Evolutionary conservation across 2,888 invertebrate species (phyloP).

Genomic region (Oeneis ivallda): DNA sequence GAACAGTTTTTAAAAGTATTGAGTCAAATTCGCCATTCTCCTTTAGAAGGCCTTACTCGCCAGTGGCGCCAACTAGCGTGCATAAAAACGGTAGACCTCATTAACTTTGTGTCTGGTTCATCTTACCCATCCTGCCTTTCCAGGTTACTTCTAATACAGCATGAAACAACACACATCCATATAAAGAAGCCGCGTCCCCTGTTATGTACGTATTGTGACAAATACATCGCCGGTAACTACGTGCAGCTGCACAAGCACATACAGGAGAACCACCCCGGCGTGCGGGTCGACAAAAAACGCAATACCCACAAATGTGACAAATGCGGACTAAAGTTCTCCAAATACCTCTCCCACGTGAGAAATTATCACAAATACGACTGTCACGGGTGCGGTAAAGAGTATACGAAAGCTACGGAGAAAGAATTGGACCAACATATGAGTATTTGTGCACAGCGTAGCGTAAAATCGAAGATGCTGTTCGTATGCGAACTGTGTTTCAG

Average conservation of each 20-base stretch:
- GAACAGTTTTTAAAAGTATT: no score
- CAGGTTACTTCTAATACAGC: conserved; percentile 38
- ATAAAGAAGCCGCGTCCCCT: conserved; percentile 20
- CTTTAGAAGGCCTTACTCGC: no score
- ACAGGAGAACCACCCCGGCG: conserved; percentile 11
- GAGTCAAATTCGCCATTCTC: no score
- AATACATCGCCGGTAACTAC: conserved; percentile 33
- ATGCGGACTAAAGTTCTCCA: conserved; percentile 34
- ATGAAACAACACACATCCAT: conserved; percentile 35
- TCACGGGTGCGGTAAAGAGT: conserved; percentile 7
- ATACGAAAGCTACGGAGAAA: no score
- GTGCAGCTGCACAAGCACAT: conserved; percentile 27
- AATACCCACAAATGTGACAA: conserved; percentile 22
- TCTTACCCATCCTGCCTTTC: no score
- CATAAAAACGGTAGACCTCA: no score
- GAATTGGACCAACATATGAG: neutral
- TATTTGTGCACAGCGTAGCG: neutral
- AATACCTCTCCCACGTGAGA: conserved; percentile 28
- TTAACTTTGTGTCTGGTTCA: no score
- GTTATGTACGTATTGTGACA: conserved; percentile 40
- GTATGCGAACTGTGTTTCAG: conserved; percentile 33
- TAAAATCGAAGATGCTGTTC: conserved; percentile 16
- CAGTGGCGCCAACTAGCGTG: no score
- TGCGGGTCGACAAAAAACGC: neutral
- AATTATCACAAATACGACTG: conserved; percentile 34